These are phyloP conservation scores for Sinocyclocheilus maitianheensis DNA, from an alignment of 2,113 vertebrate species.

Conservation along the genomic window DNA sequence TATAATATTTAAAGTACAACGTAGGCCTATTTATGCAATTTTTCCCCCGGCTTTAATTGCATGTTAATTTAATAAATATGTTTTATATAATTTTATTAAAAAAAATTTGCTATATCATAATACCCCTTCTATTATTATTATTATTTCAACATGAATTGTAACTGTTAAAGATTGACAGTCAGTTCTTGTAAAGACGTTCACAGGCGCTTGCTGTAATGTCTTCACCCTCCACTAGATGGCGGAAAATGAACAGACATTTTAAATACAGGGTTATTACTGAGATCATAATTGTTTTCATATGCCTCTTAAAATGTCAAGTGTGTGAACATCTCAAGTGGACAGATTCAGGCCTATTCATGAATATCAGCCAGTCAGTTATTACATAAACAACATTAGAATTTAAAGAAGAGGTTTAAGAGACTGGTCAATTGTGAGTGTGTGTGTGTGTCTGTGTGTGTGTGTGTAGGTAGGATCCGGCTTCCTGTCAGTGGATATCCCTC, in stretches of 20 bases:
- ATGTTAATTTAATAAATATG: too few species aligned
- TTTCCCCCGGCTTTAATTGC: too few species aligned
- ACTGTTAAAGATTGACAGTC: background rate
- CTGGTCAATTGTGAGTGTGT: background rate
- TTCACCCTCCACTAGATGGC: slow-evolving; percentile 29
- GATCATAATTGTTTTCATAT: slow-evolving; percentile 52
- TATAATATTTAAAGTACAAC: too few species aligned
- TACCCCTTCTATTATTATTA: background rate
- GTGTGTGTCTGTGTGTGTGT: background rate
- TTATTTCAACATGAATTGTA: background rate
- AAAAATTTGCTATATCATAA: background rate
- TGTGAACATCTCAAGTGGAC: background rate
- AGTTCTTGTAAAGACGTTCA: background rate
- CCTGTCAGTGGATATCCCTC: slow-evolving; percentile 80
- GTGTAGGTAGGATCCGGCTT: slow-evolving; percentile 50
- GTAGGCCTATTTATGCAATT: too few species aligned
- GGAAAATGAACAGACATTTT: background rate
- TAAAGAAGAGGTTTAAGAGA: background rate
- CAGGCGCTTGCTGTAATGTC: background rate
- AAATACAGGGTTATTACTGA: background rate
- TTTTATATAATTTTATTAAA: too few species aligned
- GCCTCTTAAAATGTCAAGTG: background rate
- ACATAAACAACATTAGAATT: background rate
- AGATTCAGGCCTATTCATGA: background rate
- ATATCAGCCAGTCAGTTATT: slow-evolving; percentile 1